Conservation (phyloP, 2,888 invertebrate species). For the Ormyrus nitidulus region DNA sequence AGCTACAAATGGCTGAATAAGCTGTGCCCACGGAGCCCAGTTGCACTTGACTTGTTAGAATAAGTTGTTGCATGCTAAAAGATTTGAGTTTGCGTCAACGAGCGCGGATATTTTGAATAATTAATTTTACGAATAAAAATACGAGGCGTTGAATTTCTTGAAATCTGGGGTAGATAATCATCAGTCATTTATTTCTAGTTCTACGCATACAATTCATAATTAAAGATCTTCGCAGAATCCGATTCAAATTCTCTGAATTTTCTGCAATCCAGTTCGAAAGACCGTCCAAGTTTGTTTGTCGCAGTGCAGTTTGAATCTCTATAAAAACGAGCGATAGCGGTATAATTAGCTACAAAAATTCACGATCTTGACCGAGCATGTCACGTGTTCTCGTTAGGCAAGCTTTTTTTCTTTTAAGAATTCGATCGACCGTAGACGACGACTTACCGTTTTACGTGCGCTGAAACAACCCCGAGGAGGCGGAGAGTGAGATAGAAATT, state of each 20-base stretch:
- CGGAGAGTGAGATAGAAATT: too few relatives aligned
- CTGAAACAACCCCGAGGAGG: too few relatives aligned
- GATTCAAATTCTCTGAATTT: constrained; percentile 11
- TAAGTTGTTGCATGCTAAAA: neutral
- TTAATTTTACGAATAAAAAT: neutral
- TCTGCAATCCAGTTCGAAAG: constrained; percentile 23
- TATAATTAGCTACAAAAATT: constrained; percentile 43
- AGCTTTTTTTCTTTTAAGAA: constrained; percentile 33
- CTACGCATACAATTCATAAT: constrained; percentile 14
- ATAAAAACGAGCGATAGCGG: constrained; percentile 46
- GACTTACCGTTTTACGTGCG: constrained; percentile 26
- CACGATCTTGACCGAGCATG: constrained; percentile 4
- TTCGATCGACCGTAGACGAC: constrained; percentile 2
- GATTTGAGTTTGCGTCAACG: neutral
- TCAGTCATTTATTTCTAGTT: constrained; percentile 35
- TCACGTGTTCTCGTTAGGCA: constrained; percentile 21
- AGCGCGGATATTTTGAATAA: neutral
- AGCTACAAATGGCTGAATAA: neutral
- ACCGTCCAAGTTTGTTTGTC: constrained; percentile 30
- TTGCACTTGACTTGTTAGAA: too few relatives aligned
- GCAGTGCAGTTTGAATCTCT: constrained; percentile 24
- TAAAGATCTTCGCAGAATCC: constrained; percentile 26
- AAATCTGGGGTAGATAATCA: neutral
- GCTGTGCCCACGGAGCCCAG: neutral
- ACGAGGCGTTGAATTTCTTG: neutral